Evolutionary conservation across 2,888 invertebrate genomes (phyloP), one percentile per base, ranked within the genome.

Genomic region (Strigamia crassipes): DNA sequence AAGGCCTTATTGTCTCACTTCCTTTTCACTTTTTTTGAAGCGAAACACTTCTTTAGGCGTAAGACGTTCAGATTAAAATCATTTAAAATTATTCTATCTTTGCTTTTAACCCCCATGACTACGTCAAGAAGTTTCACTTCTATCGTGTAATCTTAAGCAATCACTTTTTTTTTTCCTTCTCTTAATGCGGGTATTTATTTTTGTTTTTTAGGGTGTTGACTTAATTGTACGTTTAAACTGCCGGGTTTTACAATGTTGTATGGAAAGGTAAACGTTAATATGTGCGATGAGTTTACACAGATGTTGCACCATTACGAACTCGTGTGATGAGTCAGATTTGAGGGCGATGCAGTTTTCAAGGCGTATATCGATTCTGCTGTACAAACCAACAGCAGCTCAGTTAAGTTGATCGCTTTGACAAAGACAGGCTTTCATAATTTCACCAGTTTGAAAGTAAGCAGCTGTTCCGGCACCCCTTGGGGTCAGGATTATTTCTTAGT

Each of bases 391-490:
- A 56, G 56, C 56, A 56, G 21, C 56, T 9, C 9, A 56, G 56
- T 56, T 56, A 18, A 56, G 56, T 73, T 73, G 73, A 73, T 73
- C 73, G 31, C 73, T 73, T 73, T 73, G 73, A 73, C 73, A 73
- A 73, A 73, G 73, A 73, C 73, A 27, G 31, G 73, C 73, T 73
- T 73, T 73, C 27, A 73, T 73, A 73, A 73, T 73, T 73, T 73
- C 15, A 73, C 27, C 73, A 23, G 23, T 73, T 73, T 73, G 73
- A 73, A 31, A 73, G 73, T 73, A 73, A 73, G 23, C 73, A 73
- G 73, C 73, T 73, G 73, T 31, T 66, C 13, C 27, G 73, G 73
- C 73, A 73, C 73, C 73, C 56, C 73, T 73, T 1, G 31, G 73
- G 73, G 23, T 73, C 73, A 73, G 73, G 73, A 73, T 73, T 73